These are phyloP conservation scores for Tenthredo scrophulariae DNA, from an alignment of 2,888 invertebrate species.

Conservation along the genomic window DNA sequence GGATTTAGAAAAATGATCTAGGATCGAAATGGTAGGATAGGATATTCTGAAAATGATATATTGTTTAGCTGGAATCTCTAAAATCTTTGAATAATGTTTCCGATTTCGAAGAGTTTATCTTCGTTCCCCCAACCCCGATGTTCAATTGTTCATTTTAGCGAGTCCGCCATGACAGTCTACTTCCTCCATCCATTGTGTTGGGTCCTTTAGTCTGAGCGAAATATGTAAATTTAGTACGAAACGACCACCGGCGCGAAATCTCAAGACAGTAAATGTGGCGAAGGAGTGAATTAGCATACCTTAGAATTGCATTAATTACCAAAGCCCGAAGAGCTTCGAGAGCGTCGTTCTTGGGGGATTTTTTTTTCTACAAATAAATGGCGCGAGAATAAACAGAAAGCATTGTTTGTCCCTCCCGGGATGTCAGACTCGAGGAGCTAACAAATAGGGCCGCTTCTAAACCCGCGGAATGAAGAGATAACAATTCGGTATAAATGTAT, in stretches of 20 bases:
- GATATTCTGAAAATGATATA: not conserved
- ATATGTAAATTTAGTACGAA: slow-evolving; percentile 65
- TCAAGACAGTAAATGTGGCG: slow-evolving; percentile 67
- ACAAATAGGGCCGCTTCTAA: slow-evolving; percentile 39
- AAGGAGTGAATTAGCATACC: slow-evolving; percentile 57
- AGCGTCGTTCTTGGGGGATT: slow-evolving; percentile 18
- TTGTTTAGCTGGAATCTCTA: not conserved
- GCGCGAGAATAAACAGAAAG: slow-evolving; percentile 57
- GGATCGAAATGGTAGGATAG: not conserved
- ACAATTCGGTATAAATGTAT: slow-evolving; percentile 3
- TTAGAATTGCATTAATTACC: slow-evolving; percentile 71
- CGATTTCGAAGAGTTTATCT: slow-evolving; percentile 39
- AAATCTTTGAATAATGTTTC: slow-evolving; percentile 30
- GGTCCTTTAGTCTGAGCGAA: slow-evolving; percentile 61
- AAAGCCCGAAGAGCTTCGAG: slow-evolving; percentile 46
- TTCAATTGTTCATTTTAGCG: slow-evolving; percentile 35
- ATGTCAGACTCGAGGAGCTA: slow-evolving; percentile 49
- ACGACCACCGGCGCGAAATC: slow-evolving; percentile 65
- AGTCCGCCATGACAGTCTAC: slow-evolving; percentile 37
- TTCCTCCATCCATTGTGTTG: slow-evolving; percentile 42
- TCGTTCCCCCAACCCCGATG: not conserved
- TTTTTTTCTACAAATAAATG: slow-evolving; percentile 40
- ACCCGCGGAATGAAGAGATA: slow-evolving; percentile 37
- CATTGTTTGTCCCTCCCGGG: slow-evolving; percentile 57
- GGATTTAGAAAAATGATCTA: not conserved